phyloP scores from a whole-genome alignment of 2,888 invertebrate species.

The Apodemia duryi region DNA sequence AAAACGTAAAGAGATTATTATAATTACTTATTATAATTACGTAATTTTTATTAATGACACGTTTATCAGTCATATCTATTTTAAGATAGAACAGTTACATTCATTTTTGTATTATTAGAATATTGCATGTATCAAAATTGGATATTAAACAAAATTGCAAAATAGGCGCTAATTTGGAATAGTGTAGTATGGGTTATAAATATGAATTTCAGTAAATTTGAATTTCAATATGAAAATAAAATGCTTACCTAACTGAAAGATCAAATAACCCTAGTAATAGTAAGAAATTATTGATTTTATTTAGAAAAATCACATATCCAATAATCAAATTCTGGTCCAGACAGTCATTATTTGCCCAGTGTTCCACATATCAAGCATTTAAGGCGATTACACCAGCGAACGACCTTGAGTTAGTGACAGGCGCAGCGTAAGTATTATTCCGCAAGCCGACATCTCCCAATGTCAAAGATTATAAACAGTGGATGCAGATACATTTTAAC shows the following conservation, averaged over 20 bases:
- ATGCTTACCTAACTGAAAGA: neutral
- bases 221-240: neutral
- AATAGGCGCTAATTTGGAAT: slow-evolving; percentile 26
- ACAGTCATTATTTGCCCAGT: slow-evolving; percentile 29
- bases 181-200: slow-evolving; percentile 23
- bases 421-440: too few species aligned
- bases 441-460: too few species aligned
- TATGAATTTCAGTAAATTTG: neutral
- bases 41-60: neutral
- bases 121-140: slow-evolving; percentile 23
- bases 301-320: slow-evolving; percentile 32
- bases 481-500: too few species aligned
- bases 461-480: too few species aligned
- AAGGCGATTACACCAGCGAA: too few species aligned
- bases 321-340: slow-evolving; percentile 28
- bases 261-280: neutral
- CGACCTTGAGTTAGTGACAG: too few species aligned
- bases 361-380: slow-evolving; percentile 13
- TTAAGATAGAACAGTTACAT: neutral
- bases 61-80: neutral
- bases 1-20: neutral
- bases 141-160: slow-evolving; percentile 24
- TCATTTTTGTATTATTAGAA: slow-evolving; percentile 10
- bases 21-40: neutral
- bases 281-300: slow-evolving; percentile 16